Evolutionary conservation across 1,140 invertebrate genomes (phyloP).

Genomic region (Colletes gigas): DNA sequence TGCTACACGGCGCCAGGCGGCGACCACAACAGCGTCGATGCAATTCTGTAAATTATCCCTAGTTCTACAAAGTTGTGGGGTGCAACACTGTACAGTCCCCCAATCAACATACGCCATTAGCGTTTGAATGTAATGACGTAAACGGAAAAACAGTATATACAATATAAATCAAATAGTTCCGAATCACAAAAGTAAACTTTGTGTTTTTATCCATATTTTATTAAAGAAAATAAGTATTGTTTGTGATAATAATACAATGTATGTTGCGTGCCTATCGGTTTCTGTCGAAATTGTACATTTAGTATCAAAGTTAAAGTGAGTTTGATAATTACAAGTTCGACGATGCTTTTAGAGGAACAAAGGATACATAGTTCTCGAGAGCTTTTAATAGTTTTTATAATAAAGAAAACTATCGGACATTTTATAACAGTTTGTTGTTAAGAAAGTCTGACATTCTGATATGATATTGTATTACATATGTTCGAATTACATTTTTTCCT

Average conservation of each 20-base stretch:
- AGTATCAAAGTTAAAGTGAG: constrained; percentile 1
- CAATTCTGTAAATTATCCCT: constrained; percentile 30
- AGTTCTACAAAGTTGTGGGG: neutral
- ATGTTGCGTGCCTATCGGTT: neutral
- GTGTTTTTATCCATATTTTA: neutral
- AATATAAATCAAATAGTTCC: constrained; percentile 32
- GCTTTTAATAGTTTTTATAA: constrained; percentile 9
- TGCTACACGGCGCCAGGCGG: too few relatives aligned
- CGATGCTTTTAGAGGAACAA: neutral
- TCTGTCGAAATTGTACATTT: neutral
- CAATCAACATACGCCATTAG: constrained; percentile 40
- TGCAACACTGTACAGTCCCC: constrained; percentile 14
- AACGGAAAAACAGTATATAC: constrained; percentile 60
- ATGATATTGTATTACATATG: neutral
- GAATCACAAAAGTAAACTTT: constrained; percentile 12
- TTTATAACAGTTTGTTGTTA: neutral
- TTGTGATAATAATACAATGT: neutral
- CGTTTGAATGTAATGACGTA: constrained; percentile 58
- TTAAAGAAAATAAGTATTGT: neutral
- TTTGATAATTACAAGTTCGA: neutral
- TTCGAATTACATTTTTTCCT: neutral
- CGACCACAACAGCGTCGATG: too few relatives aligned
- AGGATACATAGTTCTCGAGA: neutral
- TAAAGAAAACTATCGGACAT: neutral
- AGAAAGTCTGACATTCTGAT: neutral